These are phyloP conservation scores for Polyommatus iphigenia DNA, from an alignment of 2,888 invertebrate genomes.

Conservation along the genomic window DNA sequence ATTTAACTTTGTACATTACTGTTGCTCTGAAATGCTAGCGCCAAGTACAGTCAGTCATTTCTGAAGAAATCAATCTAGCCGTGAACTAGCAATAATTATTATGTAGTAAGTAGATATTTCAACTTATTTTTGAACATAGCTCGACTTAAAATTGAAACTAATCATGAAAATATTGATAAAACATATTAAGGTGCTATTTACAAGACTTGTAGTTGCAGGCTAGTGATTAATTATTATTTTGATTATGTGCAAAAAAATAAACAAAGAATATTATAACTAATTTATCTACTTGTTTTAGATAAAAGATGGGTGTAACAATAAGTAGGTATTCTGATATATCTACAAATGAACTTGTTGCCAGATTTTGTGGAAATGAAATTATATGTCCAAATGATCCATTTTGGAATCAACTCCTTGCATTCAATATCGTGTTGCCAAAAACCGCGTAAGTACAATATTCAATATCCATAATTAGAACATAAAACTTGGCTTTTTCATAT, in stretches of 20 bases:
- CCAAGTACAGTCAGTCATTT: not conserved
- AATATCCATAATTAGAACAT: conserved; percentile 15
- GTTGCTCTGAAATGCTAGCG: not conserved
- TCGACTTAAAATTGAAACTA: not conserved
- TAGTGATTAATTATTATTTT: not conserved
- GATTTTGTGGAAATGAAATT: conserved; percentile 88
- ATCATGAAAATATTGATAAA: not conserved
- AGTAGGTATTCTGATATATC: conserved; percentile 90
- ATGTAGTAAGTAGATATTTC: not conserved
- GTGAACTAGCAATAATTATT: not conserved
- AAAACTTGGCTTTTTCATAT: too few relatives aligned
- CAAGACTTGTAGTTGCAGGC: not conserved
- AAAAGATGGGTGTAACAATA: conserved; percentile 88
- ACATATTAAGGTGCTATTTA: not conserved
- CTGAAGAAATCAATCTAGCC: not conserved
- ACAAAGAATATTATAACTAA: not conserved
- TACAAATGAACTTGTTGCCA: conserved; percentile 88
- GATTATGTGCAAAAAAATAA: not conserved
- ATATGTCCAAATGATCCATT: conserved; percentile 93
- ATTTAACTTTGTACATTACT: not conserved
- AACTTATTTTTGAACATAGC: not conserved
- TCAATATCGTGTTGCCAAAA: conserved; percentile 90
- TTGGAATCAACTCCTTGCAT: conserved; percentile 96
- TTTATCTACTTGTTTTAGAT: conserved; percentile 4
- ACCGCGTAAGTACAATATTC: conserved; percentile 80